phyloP scores from a whole-genome alignment of 2,797 vertebrate genomes.

The Iguana delicatissima region DNA sequence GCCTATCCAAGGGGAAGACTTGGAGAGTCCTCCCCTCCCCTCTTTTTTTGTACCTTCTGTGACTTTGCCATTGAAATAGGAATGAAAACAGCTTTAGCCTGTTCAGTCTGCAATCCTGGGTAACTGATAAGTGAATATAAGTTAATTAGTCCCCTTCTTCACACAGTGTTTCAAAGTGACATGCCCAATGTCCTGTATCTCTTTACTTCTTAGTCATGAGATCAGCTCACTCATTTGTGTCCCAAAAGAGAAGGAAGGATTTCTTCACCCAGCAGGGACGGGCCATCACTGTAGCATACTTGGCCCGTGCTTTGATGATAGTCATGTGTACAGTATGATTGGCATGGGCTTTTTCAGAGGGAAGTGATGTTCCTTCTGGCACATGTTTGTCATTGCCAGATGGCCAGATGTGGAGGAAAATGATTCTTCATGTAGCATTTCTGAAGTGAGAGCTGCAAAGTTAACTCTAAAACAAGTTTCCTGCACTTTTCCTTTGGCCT shows the following conservation, averaged over 20 bases:
- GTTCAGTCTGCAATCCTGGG: no score
- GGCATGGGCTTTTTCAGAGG: not conserved
- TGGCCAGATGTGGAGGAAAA: no score
- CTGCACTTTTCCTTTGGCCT: not conserved
- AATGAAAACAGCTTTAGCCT: not conserved
- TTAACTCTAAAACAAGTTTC: not conserved
- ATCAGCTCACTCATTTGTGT: not conserved
- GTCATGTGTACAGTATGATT: no score
- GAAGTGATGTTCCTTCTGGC: no score
- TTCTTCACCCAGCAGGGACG: not conserved
- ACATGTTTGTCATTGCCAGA: not conserved
- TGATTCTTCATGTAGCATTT: no score
- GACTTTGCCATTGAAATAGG: not conserved
- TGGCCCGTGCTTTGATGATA: not conserved
- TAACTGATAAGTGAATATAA: not conserved
- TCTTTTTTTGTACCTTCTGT: not conserved
- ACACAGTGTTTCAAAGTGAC: not conserved
- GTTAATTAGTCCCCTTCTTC: not conserved
- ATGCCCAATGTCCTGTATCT: not conserved
- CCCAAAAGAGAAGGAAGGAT: not conserved
- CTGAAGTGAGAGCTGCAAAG: not conserved
- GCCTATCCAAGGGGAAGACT: not conserved
- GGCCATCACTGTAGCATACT: not conserved
- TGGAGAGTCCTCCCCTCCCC: not conserved
- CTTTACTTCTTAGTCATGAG: not conserved